Percentiles rank a stretch among this genome's conserved stretches.
Conservation (phyloP, 37 sponge, comb jelly and placozoan genomes). For the Chondrilla cf. caribensis region DNA sequence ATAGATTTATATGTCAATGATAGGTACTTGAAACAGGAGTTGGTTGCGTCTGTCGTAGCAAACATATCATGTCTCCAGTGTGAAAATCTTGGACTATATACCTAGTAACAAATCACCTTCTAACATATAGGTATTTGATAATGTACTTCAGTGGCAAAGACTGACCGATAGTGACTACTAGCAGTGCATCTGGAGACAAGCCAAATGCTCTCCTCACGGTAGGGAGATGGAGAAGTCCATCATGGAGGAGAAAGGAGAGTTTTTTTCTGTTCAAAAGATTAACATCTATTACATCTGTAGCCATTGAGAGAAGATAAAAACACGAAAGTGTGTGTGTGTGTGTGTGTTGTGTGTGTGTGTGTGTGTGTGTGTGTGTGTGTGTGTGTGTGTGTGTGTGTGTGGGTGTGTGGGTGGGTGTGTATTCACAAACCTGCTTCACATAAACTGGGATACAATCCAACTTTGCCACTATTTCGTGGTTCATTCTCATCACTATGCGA, state of each 20-base stretch:
- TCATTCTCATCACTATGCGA: too few relatives aligned
- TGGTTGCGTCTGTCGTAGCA: too few relatives aligned
- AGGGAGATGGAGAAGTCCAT: slow-evolving; percentile 1
- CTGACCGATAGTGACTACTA: neutral
- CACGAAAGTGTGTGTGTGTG: slow-evolving; percentile 25
- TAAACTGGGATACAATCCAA: too few relatives aligned
- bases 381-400: slow-evolving; percentile 20
- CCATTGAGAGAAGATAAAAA: neutral
- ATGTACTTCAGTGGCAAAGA: too few relatives aligned
- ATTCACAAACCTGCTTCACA: too few relatives aligned
- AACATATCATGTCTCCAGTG: too few relatives aligned
- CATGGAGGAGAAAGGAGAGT: slow-evolving; percentile 13
- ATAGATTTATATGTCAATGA: too few relatives aligned
- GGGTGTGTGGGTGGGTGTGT: slow-evolving; percentile 24
- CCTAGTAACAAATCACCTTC: too few relatives aligned
- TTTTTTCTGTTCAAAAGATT: neutral
- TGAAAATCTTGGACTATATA: too few relatives aligned
- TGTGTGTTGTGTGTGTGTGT: neutral
- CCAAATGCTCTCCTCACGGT: slow-evolving; percentile 2
- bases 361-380: slow-evolving; percentile 31
- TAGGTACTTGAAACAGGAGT: too few relatives aligned
- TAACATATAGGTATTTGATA: too few relatives aligned
- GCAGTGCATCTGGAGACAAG: neutral
- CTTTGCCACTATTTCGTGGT: too few relatives aligned
- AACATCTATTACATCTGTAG: neutral